phyloP scores from a whole-genome alignment of 2,797 vertebrate genomes.

The Amblyraja radiata region DNA sequence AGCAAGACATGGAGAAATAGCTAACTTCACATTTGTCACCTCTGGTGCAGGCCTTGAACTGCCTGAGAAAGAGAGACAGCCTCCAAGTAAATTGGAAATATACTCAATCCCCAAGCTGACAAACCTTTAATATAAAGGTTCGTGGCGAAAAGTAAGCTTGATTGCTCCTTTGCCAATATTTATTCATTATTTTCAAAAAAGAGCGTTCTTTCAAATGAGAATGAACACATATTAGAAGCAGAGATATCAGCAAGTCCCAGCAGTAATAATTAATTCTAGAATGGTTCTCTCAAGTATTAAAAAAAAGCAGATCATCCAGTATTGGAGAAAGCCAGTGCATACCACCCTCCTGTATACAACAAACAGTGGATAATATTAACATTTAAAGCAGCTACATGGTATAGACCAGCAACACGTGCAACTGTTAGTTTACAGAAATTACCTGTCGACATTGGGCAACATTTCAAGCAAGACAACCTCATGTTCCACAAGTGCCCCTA shows the following conservation, averaged over 20 bases:
- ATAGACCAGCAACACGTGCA: background rate
- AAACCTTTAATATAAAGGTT: background rate
- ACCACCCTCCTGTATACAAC: background rate
- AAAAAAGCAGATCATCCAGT: background rate
- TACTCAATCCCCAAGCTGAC: background rate
- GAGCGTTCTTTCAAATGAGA: background rate
- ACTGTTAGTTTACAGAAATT: background rate
- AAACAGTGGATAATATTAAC: background rate
- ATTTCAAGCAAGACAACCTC: background rate
- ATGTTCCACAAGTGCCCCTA: constrained; percentile 46
- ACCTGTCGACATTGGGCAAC: background rate
- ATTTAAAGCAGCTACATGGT: background rate
- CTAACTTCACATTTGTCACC: background rate
- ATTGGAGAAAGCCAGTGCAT: background rate
- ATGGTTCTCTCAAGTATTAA: background rate
- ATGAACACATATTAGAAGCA: too few relatives aligned
- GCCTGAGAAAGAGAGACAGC: background rate
- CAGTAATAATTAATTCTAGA: background rate
- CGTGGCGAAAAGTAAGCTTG: background rate
- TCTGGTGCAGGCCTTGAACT: background rate
- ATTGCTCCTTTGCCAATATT: background rate
- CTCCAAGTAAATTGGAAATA: background rate
- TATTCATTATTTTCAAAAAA: background rate
- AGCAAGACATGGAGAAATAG: background rate
- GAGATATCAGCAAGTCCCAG: background rate